Conservation (phyloP, 2,113 vertebrate species). For the Solea senegalensis region DNA sequence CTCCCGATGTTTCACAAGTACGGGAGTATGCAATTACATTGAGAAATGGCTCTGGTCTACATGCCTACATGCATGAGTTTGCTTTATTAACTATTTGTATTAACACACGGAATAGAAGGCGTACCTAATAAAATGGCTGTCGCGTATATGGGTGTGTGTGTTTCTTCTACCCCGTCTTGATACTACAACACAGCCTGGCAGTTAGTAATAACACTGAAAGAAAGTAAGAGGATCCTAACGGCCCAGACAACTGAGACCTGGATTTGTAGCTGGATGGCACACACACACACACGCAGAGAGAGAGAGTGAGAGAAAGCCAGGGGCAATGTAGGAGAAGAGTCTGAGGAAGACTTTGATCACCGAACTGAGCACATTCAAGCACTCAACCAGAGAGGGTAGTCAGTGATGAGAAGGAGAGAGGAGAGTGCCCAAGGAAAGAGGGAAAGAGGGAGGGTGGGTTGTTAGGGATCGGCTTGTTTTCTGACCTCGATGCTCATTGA, state of each 20-base stretch:
- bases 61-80: no score
- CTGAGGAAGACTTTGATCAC: constrained; percentile 81
- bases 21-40: no score
- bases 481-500: constrained; percentile 69
- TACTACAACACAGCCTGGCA: constrained; percentile 66
- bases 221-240: constrained; percentile 56
- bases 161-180: constrained; percentile 50
- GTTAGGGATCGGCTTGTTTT: constrained; percentile 54
- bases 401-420: constrained; percentile 73
- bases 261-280: constrained; percentile 49
- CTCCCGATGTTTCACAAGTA: no score
- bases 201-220: constrained; percentile 59
- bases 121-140: no score
- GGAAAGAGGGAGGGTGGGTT: constrained; percentile 5
- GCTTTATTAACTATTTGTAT: no score
- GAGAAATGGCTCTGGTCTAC: no score
- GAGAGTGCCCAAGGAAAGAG: constrained; percentile 53
- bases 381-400: constrained; percentile 78
- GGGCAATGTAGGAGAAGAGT: constrained; percentile 76
- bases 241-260: constrained; percentile 61
- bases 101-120: no score
- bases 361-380: constrained; percentile 76
- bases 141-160: constrained; percentile 18
- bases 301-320: constrained; percentile 27
- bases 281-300: constrained; percentile 45